Conservation (phyloP, 2,888 invertebrate species). For the Tiphia femorata region DNA sequence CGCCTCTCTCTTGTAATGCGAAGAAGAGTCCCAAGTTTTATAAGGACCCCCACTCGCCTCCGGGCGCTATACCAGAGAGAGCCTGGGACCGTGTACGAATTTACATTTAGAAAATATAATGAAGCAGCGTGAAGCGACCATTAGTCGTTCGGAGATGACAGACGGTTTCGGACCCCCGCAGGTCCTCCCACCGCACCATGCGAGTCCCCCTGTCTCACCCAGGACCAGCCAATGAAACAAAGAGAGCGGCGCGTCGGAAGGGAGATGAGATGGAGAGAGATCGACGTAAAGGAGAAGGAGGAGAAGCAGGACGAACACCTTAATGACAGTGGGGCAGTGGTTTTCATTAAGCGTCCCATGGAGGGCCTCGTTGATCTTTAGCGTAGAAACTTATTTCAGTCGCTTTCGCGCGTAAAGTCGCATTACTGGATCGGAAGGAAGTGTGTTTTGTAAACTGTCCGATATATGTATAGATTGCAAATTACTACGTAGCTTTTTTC, state of each 20-base stretch:
- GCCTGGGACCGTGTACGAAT: slow-evolving; percentile 63
- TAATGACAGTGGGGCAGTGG: slow-evolving; percentile 54
- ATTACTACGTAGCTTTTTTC: too few relatives aligned
- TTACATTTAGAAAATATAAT: slow-evolving; percentile 70
- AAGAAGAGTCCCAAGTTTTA: slow-evolving; percentile 55
- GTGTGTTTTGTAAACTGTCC: too few relatives aligned
- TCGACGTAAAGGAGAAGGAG: slow-evolving; percentile 18
- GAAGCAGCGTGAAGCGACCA: slow-evolving; percentile 69
- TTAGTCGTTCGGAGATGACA: slow-evolving; percentile 69
- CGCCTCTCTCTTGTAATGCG: slow-evolving; percentile 26
- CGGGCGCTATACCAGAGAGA: slow-evolving; percentile 43
- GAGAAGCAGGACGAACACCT: slow-evolving; percentile 23
- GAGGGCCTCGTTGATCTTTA: too few relatives aligned
- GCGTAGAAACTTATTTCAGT: too few relatives aligned
- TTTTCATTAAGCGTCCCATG: slow-evolving; percentile 55
- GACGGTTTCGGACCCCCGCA: slow-evolving; percentile 68
- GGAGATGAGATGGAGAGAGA: slow-evolving; percentile 20
- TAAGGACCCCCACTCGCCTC: slow-evolving; percentile 56
- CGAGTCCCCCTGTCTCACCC: slow-evolving; percentile 14
- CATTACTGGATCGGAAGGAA: too few relatives aligned
- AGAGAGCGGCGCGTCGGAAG: slow-evolving; percentile 32
- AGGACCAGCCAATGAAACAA: slow-evolving; percentile 58
- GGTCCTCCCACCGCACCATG: slow-evolving; percentile 56
- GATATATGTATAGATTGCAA: too few relatives aligned
- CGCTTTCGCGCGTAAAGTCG: too few relatives aligned